These are phyloP conservation scores for Thysanoteuthis rhombus DNA, from an alignment of 2,888 invertebrate species.

Conservation along the genomic window DNA sequence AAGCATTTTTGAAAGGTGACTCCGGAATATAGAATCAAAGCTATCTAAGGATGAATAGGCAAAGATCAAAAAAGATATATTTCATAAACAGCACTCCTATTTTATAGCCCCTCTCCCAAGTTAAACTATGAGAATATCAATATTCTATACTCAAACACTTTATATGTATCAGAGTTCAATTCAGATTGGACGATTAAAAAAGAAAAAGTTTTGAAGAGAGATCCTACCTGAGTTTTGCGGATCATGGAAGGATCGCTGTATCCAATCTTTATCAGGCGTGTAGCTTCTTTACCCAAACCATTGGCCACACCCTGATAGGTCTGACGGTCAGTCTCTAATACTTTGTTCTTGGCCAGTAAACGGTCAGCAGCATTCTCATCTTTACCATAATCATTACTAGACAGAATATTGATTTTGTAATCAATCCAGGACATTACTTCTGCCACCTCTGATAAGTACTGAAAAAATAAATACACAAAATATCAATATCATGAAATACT, in stretches of 20 bases:
- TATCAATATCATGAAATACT: background rate
- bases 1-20: no score
- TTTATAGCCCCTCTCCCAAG: no score
- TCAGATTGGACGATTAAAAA: background rate
- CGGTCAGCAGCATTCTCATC: conserved; percentile 94
- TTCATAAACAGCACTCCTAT: no score
- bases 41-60: no score
- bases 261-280: conserved; percentile 73
- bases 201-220: background rate
- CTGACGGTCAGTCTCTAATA: conserved; percentile 72
- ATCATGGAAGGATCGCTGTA: conserved; percentile 78
- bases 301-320: conserved; percentile 63
- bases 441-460: conserved; percentile 94
- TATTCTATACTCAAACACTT: no score
- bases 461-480: conserved; percentile 62
- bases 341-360: conserved; percentile 93
- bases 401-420: conserved; percentile 90
- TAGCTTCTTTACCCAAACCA: conserved; percentile 60
- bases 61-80: no score
- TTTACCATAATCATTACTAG: conserved; percentile 88
- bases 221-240: conserved; percentile 59
- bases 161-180: no score
- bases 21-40: no score
- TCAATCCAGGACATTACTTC: conserved; percentile 97
- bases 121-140: no score